Percentiles rank a stretch among this genome's conserved stretches.
These are phyloP conservation scores for Campoplex nolae DNA, from an alignment of 2,888 invertebrate species.

Conservation along the genomic window DNA sequence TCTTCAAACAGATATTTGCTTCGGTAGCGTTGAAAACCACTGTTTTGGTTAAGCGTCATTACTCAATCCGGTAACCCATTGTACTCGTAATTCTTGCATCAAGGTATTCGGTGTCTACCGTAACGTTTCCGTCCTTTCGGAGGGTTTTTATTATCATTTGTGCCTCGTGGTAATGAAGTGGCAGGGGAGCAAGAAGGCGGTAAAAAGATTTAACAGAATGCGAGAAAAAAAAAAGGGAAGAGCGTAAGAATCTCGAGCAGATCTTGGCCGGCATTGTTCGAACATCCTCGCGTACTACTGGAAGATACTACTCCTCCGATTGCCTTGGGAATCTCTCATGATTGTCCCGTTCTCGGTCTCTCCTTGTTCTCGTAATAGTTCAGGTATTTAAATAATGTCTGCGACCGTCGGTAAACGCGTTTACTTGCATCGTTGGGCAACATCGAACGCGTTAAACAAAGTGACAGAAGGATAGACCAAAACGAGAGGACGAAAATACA, in stretches of 20 bases:
- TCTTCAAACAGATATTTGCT: not conserved
- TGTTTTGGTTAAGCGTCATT: constrained; percentile 23
- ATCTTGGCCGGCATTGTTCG: constrained; percentile 77
- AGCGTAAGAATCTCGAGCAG: constrained; percentile 41
- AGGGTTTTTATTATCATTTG: constrained; percentile 78
- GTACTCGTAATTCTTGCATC: constrained; percentile 36
- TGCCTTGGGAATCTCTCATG: constrained; percentile 83
- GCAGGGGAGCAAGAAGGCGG: constrained; percentile 68
- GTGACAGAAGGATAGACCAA: constrained; percentile 64
- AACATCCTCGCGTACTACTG: constrained; percentile 55
- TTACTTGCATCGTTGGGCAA: constrained; percentile 78
- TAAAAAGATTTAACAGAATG: constrained; percentile 14
- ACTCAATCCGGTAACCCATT: constrained; percentile 26
- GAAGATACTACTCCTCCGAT: constrained; percentile 49
- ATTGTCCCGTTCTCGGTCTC: constrained; percentile 77
- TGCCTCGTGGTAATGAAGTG: constrained; percentile 68
- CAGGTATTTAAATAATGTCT: constrained; percentile 80
- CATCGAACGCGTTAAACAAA: constrained; percentile 66
- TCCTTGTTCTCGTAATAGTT: constrained; percentile 81
- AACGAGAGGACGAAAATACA: constrained; percentile 33
- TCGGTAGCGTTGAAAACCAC: not conserved
- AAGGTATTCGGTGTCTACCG: constrained; percentile 64
- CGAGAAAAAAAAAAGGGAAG: constrained; percentile 12
- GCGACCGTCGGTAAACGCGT: constrained; percentile 70
- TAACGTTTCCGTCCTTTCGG: constrained; percentile 74